phyloP scores from a whole-genome alignment of 2,888 invertebrate species.

The Endotricha flammealis region DNA sequence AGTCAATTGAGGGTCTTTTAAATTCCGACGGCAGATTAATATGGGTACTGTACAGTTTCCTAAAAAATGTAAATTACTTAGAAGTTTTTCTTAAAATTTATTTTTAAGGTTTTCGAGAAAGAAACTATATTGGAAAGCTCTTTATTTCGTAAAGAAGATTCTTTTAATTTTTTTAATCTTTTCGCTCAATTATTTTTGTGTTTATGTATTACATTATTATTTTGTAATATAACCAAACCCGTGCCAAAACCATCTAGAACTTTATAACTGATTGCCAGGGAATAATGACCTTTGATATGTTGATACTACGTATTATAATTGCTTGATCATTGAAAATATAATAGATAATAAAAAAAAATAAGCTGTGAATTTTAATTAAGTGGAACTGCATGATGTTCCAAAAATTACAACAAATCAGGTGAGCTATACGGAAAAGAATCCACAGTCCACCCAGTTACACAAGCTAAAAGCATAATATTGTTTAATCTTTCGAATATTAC shows the following conservation, averaged over 20 bases:
- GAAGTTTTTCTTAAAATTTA: constrained; percentile 47
- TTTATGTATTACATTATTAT: constrained; percentile 24
- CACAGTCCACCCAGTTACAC: too few relatives aligned
- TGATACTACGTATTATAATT: constrained; percentile 3
- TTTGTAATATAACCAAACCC: constrained; percentile 23
- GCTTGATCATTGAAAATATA: too few relatives aligned
- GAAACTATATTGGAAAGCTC: constrained; percentile 39
- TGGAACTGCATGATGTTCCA: constrained; percentile 1
- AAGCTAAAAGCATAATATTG: too few relatives aligned
- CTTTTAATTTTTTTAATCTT: constrained; percentile 32
- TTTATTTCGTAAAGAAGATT: constrained; percentile 27
- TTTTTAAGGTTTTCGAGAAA: constrained; percentile 49
- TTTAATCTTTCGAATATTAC: too few relatives aligned
- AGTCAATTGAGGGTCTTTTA: too few relatives aligned
- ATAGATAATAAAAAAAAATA: too few relatives aligned
- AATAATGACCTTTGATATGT: constrained; percentile 16
- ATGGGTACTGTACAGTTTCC: constrained; percentile 54
- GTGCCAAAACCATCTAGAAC: constrained; percentile 70
- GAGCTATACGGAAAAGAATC: too few relatives aligned
- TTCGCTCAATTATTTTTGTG: constrained; percentile 21
- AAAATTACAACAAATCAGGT: too few relatives aligned
- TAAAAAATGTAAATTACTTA: constrained; percentile 56
- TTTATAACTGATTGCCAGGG: constrained; percentile 34
- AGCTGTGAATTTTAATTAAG: too few relatives aligned
- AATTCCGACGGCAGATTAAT: too few relatives aligned